Evolutionary conservation across 2,888 invertebrate species (phyloP).

Genomic region (Lasius platythorax): DNA sequence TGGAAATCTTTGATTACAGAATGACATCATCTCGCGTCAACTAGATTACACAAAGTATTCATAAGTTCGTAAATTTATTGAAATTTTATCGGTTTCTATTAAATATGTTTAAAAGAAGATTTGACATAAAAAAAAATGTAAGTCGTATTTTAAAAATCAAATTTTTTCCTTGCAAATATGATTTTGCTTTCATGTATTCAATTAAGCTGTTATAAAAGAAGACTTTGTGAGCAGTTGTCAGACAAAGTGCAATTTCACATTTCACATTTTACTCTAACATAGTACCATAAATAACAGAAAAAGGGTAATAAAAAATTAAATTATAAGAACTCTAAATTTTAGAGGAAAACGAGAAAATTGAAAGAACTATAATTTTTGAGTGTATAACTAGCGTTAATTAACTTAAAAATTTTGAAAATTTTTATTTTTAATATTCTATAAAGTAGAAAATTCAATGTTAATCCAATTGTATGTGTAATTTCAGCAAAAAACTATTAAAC

Average conservation of each 20-base stretch:
- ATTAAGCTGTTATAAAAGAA: constrained; percentile 4
- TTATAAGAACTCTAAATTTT: background rate
- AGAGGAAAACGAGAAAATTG: background rate
- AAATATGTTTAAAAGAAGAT: background rate
- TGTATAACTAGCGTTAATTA: background rate
- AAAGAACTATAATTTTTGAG: background rate
- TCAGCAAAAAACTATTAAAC: background rate
- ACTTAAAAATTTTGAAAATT: background rate
- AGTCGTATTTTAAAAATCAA: background rate
- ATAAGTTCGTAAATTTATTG: constrained; percentile 54
- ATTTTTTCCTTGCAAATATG: background rate
- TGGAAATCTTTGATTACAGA: constrained; percentile 60
- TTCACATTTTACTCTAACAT: background rate
- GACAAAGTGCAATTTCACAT: background rate
- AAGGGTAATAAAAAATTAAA: background rate
- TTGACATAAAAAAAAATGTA: background rate
- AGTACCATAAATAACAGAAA: background rate
- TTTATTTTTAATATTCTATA: background rate
- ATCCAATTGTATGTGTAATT: background rate
- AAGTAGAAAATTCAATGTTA: constrained; percentile 6
- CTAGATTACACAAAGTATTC: constrained; percentile 22
- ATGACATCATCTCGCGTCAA: constrained; percentile 59
- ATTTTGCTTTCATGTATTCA: background rate
- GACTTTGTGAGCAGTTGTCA: background rate
- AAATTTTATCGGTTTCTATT: constrained; percentile 46